These are phyloP conservation scores for Brachionus rubens DNA, from an alignment of 1,140 invertebrate genomes.

Conservation along the genomic window DNA sequence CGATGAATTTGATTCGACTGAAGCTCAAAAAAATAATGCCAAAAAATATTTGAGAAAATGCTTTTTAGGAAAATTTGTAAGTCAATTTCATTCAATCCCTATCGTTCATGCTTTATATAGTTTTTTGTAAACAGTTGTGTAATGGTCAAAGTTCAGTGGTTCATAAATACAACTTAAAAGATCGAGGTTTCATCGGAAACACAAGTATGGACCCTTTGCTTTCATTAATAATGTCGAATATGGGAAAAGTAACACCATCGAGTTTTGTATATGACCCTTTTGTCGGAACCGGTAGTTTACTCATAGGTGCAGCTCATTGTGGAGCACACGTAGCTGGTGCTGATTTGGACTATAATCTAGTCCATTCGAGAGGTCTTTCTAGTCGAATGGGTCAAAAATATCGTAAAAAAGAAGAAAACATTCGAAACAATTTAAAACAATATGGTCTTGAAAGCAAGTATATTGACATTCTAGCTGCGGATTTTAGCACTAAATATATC, in stretches of 20 bases:
- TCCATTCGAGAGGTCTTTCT: slow-evolving; percentile 75
- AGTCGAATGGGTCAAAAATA: slow-evolving; percentile 64
- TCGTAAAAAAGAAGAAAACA: slow-evolving; percentile 76
- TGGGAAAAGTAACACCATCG: slow-evolving; percentile 71
- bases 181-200: slow-evolving; percentile 89
- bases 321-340: slow-evolving; percentile 82
- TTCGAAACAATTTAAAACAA: slow-evolving; percentile 78
- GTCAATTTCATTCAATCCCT: slow-evolving; percentile 51
- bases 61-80: slow-evolving; percentile 81
- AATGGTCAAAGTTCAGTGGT: slow-evolving; percentile 78
- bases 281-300: slow-evolving; percentile 83
- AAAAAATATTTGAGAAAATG: slow-evolving; percentile 71
- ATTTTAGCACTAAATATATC: slow-evolving; percentile 69
- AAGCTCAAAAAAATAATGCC: slow-evolving; percentile 65
- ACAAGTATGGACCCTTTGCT: slow-evolving; percentile 93
- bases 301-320: slow-evolving; percentile 84
- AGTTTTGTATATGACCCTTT: slow-evolving; percentile 86
- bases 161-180: slow-evolving; percentile 76
- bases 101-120: too few relatives aligned
- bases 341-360: slow-evolving; percentile 87
- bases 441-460: slow-evolving; percentile 74
- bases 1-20: background rate
- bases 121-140: too few relatives aligned
- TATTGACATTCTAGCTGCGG: slow-evolving; percentile 81
- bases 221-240: slow-evolving; percentile 87